A percentile compares a stretch with the other conserved stretches of the same genome.
Evolutionary conservation across 2,888 invertebrate genomes (phyloP).

Genomic region (Sinhomidia bicolor): DNA sequence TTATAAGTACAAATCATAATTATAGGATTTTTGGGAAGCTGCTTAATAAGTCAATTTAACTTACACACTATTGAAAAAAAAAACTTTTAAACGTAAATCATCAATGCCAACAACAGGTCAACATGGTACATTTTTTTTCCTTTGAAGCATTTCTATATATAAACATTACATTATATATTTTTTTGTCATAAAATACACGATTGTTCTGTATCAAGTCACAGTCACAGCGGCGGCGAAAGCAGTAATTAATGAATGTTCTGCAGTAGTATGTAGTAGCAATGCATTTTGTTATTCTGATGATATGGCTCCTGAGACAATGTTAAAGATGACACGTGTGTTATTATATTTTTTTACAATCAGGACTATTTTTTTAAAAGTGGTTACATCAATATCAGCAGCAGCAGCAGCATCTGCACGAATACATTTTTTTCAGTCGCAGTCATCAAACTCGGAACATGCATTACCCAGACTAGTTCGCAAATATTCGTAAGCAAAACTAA

Average conservation of each 20-base stretch:
- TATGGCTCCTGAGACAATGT: constrained; percentile 43
- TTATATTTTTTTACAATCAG: not conserved
- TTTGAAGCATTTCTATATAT: constrained; percentile 17
- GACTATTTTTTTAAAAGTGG: too few relatives aligned
- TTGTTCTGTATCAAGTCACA: constrained; percentile 65
- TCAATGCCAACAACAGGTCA: constrained; percentile 32
- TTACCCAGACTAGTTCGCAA: constrained; percentile 64
- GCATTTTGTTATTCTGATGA: constrained; percentile 36
- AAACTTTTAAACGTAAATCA: not conserved
- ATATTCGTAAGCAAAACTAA: constrained; percentile 67
- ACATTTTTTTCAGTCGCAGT: constrained; percentile 29
- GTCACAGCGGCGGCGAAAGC: constrained; percentile 26
- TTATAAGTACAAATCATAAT: not conserved
- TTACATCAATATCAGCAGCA: not conserved
- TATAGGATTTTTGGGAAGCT: not conserved
- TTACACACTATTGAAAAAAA: not conserved
- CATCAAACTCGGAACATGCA: constrained; percentile 50
- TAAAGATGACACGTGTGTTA: not conserved
- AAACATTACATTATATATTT: not conserved
- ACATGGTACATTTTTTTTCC: not conserved
- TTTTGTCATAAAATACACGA: constrained; percentile 55
- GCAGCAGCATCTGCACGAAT: constrained; percentile 6
- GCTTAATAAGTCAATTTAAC: not conserved
- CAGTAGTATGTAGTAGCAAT: constrained; percentile 34
- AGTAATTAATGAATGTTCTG: constrained; percentile 18